Conservation (phyloP, 2,113 vertebrate genomes). For the Tympanuchus pallidicinctus region DNA sequence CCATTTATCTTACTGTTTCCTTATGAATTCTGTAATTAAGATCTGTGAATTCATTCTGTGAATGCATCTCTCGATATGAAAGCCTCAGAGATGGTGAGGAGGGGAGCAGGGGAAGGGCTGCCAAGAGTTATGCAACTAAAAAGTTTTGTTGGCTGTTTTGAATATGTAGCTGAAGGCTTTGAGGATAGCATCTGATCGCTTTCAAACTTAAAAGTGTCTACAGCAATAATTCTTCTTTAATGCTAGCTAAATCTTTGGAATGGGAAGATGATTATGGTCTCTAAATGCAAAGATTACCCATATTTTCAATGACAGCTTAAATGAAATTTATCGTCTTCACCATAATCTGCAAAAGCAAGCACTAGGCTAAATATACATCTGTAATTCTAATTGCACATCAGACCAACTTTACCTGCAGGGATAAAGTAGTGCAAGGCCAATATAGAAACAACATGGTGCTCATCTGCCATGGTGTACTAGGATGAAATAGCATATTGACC, state of each 20-base stretch:
- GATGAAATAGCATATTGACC: constrained; percentile 85
- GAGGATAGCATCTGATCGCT: constrained; percentile 58
- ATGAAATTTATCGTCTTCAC: constrained; percentile 52
- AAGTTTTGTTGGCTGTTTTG: constrained; percentile 57
- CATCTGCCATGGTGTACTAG: constrained; percentile 72
- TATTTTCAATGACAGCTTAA: constrained; percentile 64
- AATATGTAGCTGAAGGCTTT: constrained; percentile 56
- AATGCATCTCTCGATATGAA: neutral
- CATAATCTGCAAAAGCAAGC: constrained; percentile 57
- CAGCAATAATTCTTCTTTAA: constrained; percentile 59
- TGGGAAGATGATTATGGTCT: constrained; percentile 69
- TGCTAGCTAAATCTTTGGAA: constrained; percentile 58
- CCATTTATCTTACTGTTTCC: neutral
- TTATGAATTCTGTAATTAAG: neutral
- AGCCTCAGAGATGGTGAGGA: neutral
- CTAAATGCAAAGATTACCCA: constrained; percentile 66
- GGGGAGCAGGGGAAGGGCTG: neutral
- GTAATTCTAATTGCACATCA: constrained; percentile 76
- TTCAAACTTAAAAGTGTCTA: constrained; percentile 59
- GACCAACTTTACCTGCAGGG: constrained; percentile 76
- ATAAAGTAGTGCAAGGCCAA: constrained; percentile 69
- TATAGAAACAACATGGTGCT: constrained; percentile 74
- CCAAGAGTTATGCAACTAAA: neutral
- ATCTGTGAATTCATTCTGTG: neutral
- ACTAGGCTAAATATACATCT: constrained; percentile 54